A percentile compares a stretch with the other conserved stretches of the same genome.
These are phyloP conservation scores for Macrobrachium rosenbergii DNA, from an alignment of 1,140 invertebrate species.

Conservation along the genomic window DNA sequence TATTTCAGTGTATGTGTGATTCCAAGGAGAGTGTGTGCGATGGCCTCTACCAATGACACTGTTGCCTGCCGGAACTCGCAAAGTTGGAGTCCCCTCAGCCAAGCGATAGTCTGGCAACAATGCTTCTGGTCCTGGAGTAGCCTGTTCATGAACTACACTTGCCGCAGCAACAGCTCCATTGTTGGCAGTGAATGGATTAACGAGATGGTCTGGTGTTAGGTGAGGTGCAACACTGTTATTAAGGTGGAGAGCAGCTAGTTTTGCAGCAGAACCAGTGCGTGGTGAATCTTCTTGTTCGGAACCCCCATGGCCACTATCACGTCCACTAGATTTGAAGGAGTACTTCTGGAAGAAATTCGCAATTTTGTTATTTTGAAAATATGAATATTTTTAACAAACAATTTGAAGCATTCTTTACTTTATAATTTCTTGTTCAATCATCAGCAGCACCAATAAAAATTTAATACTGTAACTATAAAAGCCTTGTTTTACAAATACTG, in stretches of 20 bases:
- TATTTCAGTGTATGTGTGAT: constrained; percentile 79
- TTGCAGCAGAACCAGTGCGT: constrained; percentile 69
- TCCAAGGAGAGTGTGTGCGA: constrained; percentile 74
- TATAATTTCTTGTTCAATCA: too few species aligned
- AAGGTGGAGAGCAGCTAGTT: constrained; percentile 60
- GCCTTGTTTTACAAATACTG: too few species aligned
- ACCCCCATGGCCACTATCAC: constrained; percentile 77
- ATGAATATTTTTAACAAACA: neutral
- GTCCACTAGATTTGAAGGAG: constrained; percentile 80
- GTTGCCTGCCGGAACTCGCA: constrained; percentile 55
- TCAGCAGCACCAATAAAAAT: too few species aligned
- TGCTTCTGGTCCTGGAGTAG: constrained; percentile 54
- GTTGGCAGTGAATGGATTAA: constrained; percentile 68
- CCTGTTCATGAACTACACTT: constrained; percentile 65
- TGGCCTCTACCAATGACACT: constrained; percentile 68
- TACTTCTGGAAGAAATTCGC: constrained; percentile 75
- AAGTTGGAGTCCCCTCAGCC: constrained; percentile 49
- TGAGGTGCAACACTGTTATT: constrained; percentile 63
- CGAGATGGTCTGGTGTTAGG: constrained; percentile 68
- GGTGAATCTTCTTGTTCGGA: constrained; percentile 79
- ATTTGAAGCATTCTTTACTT: too few species aligned
- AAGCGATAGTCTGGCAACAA: constrained; percentile 64
- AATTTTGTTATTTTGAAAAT: neutral
- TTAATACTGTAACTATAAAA: too few species aligned
- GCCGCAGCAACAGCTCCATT: constrained; percentile 61